Percentiles rank a stretch among this genome's conserved stretches.
Conservation (phyloP, 1,140 invertebrate genomes). For the Spodoptera frugiperda region DNA sequence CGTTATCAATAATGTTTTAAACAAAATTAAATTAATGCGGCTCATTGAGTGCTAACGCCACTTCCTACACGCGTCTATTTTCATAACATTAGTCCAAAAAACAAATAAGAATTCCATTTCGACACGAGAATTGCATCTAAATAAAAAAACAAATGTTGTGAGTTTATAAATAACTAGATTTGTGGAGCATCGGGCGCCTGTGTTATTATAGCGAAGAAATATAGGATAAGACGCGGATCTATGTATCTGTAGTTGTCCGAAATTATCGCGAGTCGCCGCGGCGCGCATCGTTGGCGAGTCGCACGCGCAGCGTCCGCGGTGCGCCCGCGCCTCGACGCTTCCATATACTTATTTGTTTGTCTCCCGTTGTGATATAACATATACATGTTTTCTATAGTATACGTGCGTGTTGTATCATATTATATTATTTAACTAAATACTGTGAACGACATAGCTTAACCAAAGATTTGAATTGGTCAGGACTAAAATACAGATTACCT, state of each 20-base stretch:
- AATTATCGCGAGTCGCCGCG: constrained; percentile 53
- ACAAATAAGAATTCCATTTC: constrained; percentile 59
- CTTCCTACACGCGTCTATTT: constrained; percentile 55
- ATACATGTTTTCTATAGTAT: constrained; percentile 37
- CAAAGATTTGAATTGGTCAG: constrained; percentile 4
- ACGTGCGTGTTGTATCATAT: background rate
- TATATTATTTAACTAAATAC: background rate
- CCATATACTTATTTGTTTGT: constrained; percentile 24
- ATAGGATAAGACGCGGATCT: constrained; percentile 61
- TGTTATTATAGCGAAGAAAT: constrained; percentile 70
- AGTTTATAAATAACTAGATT: constrained; percentile 78
- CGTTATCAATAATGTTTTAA: constrained; percentile 36
- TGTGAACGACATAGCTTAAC: background rate
- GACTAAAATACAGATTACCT: constrained; percentile 20
- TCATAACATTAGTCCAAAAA: constrained; percentile 56
- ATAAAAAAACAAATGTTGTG: constrained; percentile 67
- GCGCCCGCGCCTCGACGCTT: constrained; percentile 47
- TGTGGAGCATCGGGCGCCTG: constrained; percentile 66
- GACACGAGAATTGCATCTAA: constrained; percentile 64
- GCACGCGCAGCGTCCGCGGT: constrained; percentile 39
- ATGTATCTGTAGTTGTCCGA: constrained; percentile 49
- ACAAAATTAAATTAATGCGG: constrained; percentile 5
- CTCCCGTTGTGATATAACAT: constrained; percentile 40
- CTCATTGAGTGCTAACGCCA: constrained; percentile 22
- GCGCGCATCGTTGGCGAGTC: constrained; percentile 48